Evolutionary conservation across 2,888 invertebrate genomes (phyloP).

Genomic region (Drosophila subsilvestris): DNA sequence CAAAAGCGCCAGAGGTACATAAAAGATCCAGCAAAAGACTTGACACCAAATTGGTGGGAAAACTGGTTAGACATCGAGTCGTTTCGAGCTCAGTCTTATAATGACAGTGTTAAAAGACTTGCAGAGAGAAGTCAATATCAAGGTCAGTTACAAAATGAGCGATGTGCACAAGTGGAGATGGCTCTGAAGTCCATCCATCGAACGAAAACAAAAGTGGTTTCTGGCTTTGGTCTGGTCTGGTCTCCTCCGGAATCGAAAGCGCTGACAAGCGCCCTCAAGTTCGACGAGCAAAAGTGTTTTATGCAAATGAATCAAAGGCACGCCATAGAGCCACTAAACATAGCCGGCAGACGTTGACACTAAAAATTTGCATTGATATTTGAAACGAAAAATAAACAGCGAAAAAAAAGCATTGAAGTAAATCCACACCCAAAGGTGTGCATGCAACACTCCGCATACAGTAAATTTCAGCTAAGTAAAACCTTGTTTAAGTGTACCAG

Average conservation of each 20-base stretch:
- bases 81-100: constrained; percentile 51
- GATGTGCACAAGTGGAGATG: constrained; percentile 14
- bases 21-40: constrained; percentile 37
- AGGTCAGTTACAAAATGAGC: constrained; percentile 75
- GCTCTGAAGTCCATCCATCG: constrained; percentile 28
- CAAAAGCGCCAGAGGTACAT: background rate
- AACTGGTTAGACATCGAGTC: constrained; percentile 62
- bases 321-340: constrained; percentile 44
- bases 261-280: constrained; percentile 35
- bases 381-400: constrained; percentile 30
- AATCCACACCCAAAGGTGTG: constrained; percentile 17
- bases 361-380: constrained; percentile 65
- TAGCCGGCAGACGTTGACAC: constrained; percentile 53
- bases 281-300: constrained; percentile 67
- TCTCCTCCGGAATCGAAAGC: constrained; percentile 41
- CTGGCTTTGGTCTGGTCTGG: constrained; percentile 5
- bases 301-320: constrained; percentile 61
- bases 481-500: background rate
- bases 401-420: constrained; percentile 30
- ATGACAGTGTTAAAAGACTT: constrained; percentile 37
- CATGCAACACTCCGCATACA: constrained; percentile 27
- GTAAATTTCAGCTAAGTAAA: background rate
- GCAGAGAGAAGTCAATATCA: constrained; percentile 69
- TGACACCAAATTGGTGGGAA: constrained; percentile 19
- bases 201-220: constrained; percentile 48